These are phyloP conservation scores for Heliconius sara DNA, from an alignment of 2,888 invertebrate genomes.

Conservation along the genomic window DNA sequence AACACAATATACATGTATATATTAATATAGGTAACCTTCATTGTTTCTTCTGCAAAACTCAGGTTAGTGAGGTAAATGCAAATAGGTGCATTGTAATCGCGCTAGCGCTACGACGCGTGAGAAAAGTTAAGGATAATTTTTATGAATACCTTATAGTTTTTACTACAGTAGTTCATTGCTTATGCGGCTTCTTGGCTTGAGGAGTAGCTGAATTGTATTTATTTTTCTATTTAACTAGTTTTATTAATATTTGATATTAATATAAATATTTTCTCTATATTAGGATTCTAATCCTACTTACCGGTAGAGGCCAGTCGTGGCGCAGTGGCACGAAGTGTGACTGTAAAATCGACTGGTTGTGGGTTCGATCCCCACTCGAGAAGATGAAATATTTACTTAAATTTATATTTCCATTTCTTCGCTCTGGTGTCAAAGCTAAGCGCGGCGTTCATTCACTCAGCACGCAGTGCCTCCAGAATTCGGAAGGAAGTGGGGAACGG, in stretches of 20 bases:
- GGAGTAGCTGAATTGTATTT: background rate
- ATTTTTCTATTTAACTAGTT: no score
- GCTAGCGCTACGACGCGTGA: constrained; percentile 6
- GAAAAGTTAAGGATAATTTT: constrained; percentile 3
- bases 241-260: background rate
- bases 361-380: no score
- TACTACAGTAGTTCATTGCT: background rate
- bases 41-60: constrained; percentile 9
- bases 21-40: background rate
- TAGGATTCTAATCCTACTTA: no score
- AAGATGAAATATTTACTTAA: no score
- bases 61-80: constrained; percentile 1
- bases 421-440: no score
- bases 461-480: no score
- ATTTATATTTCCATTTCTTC: no score
- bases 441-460: no score
- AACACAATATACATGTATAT: background rate
- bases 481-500: no score
- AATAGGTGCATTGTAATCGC: constrained; percentile 14
- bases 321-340: no score
- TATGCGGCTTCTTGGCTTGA: background rate
- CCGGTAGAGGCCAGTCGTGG: no score
- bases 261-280: background rate
- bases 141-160: background rate
- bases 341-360: no score